phyloP scores from a whole-genome alignment of 2,888 invertebrate genomes.

The Nasonovia ribisnigri region DNA sequence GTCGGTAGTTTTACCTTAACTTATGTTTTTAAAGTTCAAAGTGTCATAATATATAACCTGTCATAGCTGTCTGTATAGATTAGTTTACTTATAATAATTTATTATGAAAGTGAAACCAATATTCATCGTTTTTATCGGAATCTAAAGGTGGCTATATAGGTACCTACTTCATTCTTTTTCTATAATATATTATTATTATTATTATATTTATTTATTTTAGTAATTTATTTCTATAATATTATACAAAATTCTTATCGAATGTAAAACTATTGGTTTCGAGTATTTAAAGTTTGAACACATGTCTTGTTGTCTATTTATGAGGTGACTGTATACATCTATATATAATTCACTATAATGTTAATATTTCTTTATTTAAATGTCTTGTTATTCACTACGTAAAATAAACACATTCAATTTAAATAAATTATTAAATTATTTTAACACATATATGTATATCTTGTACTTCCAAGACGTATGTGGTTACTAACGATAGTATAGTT shows the following conservation, averaged over 20 bases:
- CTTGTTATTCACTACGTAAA: background rate
- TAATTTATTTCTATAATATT: background rate
- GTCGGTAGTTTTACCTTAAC: too few relatives aligned
- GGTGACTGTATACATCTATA: background rate
- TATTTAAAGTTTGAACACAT: background rate
- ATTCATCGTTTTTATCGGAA: background rate
- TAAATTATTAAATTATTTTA: slow-evolving; percentile 1
- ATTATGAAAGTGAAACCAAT: background rate
- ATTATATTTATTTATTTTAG: background rate
- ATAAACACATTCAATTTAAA: slow-evolving; percentile 4
- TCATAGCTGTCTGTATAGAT: background rate
- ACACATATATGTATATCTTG: background rate
- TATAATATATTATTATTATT: too few relatives aligned
- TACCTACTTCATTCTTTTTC: too few relatives aligned
- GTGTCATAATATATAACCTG: too few relatives aligned
- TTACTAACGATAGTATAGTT: background rate
- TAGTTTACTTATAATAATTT: background rate
- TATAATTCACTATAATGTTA: background rate
- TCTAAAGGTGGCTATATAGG: background rate
- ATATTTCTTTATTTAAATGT: background rate
- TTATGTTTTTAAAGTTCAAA: too few relatives aligned
- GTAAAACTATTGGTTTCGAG: background rate
- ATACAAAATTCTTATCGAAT: background rate
- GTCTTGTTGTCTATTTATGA: background rate
- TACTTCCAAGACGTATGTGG: background rate